phyloP scores from a whole-genome alignment of 2,888 invertebrate genomes.

The Pegoplata infirma region DNA sequence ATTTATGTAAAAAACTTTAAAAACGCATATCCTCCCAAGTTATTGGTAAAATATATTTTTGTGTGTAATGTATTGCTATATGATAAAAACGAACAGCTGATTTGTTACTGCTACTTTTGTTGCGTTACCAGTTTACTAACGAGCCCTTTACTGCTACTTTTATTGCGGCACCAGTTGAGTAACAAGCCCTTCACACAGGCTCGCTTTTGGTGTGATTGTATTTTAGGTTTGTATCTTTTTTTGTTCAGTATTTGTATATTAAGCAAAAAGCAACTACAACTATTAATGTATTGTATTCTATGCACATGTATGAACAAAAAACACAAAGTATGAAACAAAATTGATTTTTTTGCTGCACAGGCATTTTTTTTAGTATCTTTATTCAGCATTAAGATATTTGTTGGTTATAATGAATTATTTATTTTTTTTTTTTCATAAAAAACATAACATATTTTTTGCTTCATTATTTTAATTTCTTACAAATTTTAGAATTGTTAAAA shows the following conservation, averaged over 20 bases:
- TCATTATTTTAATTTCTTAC: neutral
- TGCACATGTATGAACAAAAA: slow-evolving; percentile 31
- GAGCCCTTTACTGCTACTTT: too few relatives aligned
- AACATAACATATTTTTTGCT: neutral
- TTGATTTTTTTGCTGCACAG: slow-evolving; percentile 19
- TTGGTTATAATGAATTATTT: too few relatives aligned
- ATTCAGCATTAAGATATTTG: too few relatives aligned
- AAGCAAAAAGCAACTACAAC: slow-evolving; percentile 6
- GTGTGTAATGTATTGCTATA: too few relatives aligned
- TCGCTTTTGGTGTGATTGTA: slow-evolving; percentile 26
- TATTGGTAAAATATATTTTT: too few relatives aligned
- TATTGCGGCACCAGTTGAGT: too few relatives aligned
- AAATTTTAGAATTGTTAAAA: slow-evolving; percentile 18
- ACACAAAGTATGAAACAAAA: slow-evolving; percentile 27
- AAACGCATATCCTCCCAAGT: too few relatives aligned
- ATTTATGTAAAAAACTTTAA: too few relatives aligned
- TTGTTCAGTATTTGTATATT: neutral
- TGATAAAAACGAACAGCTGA: too few relatives aligned
- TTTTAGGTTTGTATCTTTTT: slow-evolving; percentile 37
- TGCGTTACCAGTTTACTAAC: too few relatives aligned
- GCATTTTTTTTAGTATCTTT: neutral
- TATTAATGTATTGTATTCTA: neutral
- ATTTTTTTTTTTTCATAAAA: neutral
- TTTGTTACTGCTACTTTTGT: too few relatives aligned
- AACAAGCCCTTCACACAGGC: too few relatives aligned